phyloP scores from a whole-genome alignment of 2,797 vertebrate species.

The Microcaecilia unicolor region DNA sequence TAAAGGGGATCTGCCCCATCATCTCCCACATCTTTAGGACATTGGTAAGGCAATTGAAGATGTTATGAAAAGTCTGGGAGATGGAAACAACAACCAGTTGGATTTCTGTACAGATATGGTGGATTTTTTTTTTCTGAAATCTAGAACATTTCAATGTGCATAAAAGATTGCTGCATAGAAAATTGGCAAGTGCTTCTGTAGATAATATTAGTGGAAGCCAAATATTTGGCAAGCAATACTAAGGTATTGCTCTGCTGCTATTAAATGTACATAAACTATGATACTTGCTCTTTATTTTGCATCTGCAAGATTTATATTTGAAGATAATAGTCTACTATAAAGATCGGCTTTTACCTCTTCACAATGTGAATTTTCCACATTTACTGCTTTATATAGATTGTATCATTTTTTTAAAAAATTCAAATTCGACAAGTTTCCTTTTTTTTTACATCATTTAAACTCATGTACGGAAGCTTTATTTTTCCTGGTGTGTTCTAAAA shows the following conservation, averaged over 20 bases:
- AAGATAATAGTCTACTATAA: slow-evolving; percentile 45
- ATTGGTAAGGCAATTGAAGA: slow-evolving; percentile 69
- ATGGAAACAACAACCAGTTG: slow-evolving; percentile 49
- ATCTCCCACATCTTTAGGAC: slow-evolving; percentile 72
- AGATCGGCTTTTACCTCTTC: slow-evolving; percentile 46
- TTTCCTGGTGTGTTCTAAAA: too few species aligned
- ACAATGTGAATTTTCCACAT: slow-evolving; percentile 19
- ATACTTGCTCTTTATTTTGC: too few species aligned
- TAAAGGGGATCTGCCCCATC: too few species aligned
- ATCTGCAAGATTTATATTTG: slow-evolving; percentile 51
- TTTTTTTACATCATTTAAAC: too few species aligned
- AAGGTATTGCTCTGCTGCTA: slow-evolving; percentile 85
- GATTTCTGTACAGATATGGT: slow-evolving; percentile 79
- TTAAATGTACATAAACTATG: too few species aligned
- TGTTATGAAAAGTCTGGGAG: slow-evolving; percentile 64
- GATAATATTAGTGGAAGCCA: slow-evolving; percentile 72
- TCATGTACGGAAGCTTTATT: too few species aligned
- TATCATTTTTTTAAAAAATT: too few species aligned
- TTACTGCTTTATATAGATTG: slow-evolving; percentile 9
- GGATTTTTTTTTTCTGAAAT: slow-evolving; percentile 76
- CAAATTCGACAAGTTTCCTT: too few species aligned
- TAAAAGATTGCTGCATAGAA: slow-evolving; percentile 75
- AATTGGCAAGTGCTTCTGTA: slow-evolving; percentile 81
- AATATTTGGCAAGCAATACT: slow-evolving; percentile 78
- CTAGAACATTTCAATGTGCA: too few species aligned